Evolutionary conservation across 2,888 invertebrate species (phyloP).

Genomic region (Frankliniella intonsa): DNA sequence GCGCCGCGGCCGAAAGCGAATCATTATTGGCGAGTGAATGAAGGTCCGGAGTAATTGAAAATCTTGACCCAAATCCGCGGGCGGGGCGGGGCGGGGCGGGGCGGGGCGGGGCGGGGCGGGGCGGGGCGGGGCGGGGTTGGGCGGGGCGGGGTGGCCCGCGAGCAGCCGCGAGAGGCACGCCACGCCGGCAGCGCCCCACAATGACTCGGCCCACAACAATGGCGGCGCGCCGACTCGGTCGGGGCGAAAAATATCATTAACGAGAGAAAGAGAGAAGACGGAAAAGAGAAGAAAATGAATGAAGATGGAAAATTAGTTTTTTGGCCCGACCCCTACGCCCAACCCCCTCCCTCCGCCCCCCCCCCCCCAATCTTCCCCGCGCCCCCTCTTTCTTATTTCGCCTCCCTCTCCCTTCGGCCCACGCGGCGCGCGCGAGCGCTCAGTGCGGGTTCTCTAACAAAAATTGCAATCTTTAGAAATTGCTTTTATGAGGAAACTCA

Average conservation of each 20-base stretch:
- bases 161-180: too few relatives aligned
- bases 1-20: too few relatives aligned
- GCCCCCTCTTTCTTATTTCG: too few relatives aligned
- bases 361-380: neutral
- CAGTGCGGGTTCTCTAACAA: constrained; percentile 12
- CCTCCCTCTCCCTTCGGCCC: neutral
- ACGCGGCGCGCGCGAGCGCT: neutral
- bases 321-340: neutral
- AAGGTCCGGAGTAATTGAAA: constrained; percentile 6
- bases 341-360: neutral
- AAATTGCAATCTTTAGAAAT: constrained; percentile 27
- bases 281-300: constrained; percentile 7
- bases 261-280: constrained; percentile 6
- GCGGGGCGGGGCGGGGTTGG: too few relatives aligned
- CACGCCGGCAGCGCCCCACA: neutral
- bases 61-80: constrained; percentile 12
- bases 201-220: constrained; percentile 11
- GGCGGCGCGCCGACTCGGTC: neutral
- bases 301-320: constrained; percentile 25
- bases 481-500: constrained; percentile 25
- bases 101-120: too few relatives aligned
- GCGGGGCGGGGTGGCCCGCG: too few relatives aligned
- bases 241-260: constrained; percentile 23
- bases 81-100: neutral
- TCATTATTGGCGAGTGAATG: too few relatives aligned